Evolutionary conservation across 2,888 invertebrate genomes (phyloP).

Genomic region (Nephrotoma guestfalica): DNA sequence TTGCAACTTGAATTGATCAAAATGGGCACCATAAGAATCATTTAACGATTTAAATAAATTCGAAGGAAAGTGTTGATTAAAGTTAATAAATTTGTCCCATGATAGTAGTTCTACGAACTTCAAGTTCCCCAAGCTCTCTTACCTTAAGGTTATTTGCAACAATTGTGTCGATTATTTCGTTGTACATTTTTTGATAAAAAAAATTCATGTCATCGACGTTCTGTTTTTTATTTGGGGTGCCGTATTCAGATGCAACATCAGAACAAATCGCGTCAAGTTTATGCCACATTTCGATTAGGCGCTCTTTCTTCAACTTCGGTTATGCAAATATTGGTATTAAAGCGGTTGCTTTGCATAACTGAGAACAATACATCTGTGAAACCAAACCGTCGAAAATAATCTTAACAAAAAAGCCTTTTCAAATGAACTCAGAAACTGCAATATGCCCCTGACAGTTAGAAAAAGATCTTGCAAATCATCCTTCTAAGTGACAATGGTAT

Average conservation of each 20-base stretch:
- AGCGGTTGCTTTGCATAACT: not conserved
- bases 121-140: too few species aligned
- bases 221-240: not conserved
- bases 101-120: too few species aligned
- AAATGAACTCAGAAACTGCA: not conserved
- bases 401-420: not conserved
- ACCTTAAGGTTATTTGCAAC: not conserved
- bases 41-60: not conserved
- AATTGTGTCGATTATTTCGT: not conserved
- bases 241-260: not conserved
- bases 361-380: not conserved
- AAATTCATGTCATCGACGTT: not conserved
- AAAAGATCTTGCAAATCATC: not conserved
- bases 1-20: not conserved
- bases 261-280: not conserved
- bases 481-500: not conserved
- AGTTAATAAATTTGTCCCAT: too few species aligned
- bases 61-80: too few species aligned
- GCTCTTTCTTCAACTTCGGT: not conserved
- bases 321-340: not conserved
- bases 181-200: too few species aligned
- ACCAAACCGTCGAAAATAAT: not conserved
- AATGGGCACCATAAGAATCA: not conserved
- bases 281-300: not conserved
- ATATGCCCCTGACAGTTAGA: not conserved